Base-by-base conservation (phyloP, 64 coral and sea anemone genomes). In the Pocillopora verrucosa region DNA sequence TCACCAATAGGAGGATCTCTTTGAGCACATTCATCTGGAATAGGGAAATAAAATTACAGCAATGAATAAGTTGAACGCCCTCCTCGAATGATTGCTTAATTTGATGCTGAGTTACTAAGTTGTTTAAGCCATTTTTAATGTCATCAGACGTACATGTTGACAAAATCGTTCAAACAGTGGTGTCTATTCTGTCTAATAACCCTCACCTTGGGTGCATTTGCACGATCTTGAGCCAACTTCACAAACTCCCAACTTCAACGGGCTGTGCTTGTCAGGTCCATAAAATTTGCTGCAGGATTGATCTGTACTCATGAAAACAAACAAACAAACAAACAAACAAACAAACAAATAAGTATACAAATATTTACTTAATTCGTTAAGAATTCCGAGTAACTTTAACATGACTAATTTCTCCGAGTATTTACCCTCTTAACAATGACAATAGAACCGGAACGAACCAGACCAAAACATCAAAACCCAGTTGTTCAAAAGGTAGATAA, bases 281-380 rank as follows among this genome's bases (percentile, higher is more conserved):
- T 96, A 96, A 60, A 93, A 96, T 68, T 10, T 80, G 13, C 64
- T 93, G 22, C 94, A 96, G 3, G 88, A 59, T 36, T 90, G 91
- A 24, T 90, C 94, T 93, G 87, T 60, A 72, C 51, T 17, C 36
- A n/a, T 13, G 24, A 79, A 79, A 57, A 11, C 4, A 16, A 72
- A 38, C 56, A 64, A 17, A 25, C 11, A 79, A 57, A 11, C 4
- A 16, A 72, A 38, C 56, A 64, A 17, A 25, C 11, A 51, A 51
- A 51, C 3, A 51, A 3, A 51, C 41, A 4, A 51, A 4, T 51
- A 51, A 51, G 41, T 4, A 51, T 51, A 51, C 41, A 51, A 51
- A 51, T 51, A 51, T 51, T 51, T 51, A 51, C 41, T 51, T 51
- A 51, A 51, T 7, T 51, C 41, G 0, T 7, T 51, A 3, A 51